These are phyloP conservation scores for Carposina sasakii DNA, from an alignment of 1,140 invertebrate species.

Conservation along the genomic window DNA sequence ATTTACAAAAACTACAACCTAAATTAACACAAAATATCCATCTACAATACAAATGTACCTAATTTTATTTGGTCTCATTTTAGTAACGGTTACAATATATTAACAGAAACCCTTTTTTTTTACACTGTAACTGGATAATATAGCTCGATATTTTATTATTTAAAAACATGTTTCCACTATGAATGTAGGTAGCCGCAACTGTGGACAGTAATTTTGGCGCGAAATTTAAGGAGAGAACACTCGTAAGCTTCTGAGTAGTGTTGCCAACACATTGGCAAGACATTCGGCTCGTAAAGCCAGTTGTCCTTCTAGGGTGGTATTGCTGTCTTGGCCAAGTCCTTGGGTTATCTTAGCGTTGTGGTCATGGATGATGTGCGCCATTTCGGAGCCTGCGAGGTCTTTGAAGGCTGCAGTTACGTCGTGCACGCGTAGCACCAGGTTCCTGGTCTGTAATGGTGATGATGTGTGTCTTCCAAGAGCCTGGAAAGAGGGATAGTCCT, in stretches of 20 bases:
- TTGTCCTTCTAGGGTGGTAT: conserved; percentile 74
- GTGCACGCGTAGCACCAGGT: conserved; percentile 84
- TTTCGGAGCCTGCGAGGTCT: conserved; percentile 76
- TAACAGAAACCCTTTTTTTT: conserved; percentile 30
- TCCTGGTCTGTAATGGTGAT: conserved; percentile 84
- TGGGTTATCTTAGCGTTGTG: conserved; percentile 55
- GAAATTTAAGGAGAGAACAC: conserved; percentile 85
- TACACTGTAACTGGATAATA: conserved; percentile 14
- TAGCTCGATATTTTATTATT: conserved; percentile 17
- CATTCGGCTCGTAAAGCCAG: conserved; percentile 83
- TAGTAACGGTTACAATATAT: conserved; percentile 57
- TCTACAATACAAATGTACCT: conserved; percentile 58
- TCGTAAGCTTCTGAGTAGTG: conserved; percentile 84
- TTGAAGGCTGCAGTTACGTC: conserved; percentile 87
- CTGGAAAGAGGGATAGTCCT: too few relatives aligned
- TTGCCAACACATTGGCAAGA: conserved; percentile 85
- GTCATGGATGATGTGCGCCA: conserved; percentile 69
- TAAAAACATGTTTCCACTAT: conserved; percentile 15
- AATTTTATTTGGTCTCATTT: conserved; percentile 71
- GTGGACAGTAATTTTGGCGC: conserved; percentile 7
- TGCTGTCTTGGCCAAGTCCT: conserved; percentile 51
- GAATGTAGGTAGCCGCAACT: too few relatives aligned
- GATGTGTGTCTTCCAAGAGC: conserved; percentile 82
- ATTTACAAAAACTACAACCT: conserved; percentile 64
- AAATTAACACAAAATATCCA: conserved; percentile 51